Evolutionary conservation across 2,888 invertebrate genomes (phyloP), one percentile per base, ranked within the genome.

Genomic region (Cryptus armator): DNA sequence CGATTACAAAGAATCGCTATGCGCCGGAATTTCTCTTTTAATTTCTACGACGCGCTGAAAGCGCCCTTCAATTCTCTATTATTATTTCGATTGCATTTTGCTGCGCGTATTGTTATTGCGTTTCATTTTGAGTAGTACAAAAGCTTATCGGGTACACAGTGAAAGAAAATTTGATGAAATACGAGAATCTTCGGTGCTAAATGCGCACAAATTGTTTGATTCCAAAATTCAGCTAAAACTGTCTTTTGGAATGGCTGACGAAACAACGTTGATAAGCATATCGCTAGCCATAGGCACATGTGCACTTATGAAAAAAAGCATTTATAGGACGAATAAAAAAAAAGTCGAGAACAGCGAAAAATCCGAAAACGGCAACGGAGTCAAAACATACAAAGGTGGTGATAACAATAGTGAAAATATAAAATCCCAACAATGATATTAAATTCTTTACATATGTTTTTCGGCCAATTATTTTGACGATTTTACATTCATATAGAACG

Each of bases 351-450:
- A 71, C 70, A 83, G 71, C 74, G 62, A 85, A 82, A 79, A 75
- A 85, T n/a, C 75, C 83, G 83, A 66, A 83, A 75, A 82, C 82
- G 66, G 32, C 81, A 85, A 79, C 79, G 81, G 83, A 83, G 81
- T 82, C 85, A 83, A 79, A 75, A 83, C 72, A 70, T 66, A 79
- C 64, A 74, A 77, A 51, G 74, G 16, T 37, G 32, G 53, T 51
- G 70, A 78, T 68, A 78, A 66, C 29, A 43, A 78, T 48, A 75
- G 81, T 16, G 37, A 53, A n/a, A n/a, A 5, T 53, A 12, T 19
- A 29, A 3, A 14, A 59, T 16, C 70, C 51, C 51, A n/a, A 68
- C 32, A 24, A 70, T 70, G 44, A n/a, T 43, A 16, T 66, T 43
- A 4, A 66, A 71, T 71, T 19, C 43, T 37, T 4, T 32, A 56